Percentiles rank a stretch among this genome's conserved stretches.
These are phyloP conservation scores for Cossypha niveicapilla DNA, from an alignment of 2,797 vertebrate genomes.

Conservation along the genomic window DNA sequence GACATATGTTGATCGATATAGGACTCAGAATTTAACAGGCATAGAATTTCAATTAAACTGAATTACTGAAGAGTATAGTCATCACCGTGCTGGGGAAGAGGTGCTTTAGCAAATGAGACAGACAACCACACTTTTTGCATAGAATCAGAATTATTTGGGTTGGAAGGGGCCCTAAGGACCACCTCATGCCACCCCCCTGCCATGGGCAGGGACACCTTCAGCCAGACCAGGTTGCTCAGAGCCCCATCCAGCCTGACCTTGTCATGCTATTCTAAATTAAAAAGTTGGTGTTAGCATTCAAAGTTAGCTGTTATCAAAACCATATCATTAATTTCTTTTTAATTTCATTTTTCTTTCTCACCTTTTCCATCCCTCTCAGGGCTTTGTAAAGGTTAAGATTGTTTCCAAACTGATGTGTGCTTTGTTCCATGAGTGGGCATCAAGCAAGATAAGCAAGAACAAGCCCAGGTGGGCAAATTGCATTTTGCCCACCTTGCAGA, in stretches of 20 bases:
- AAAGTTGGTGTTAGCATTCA: not conserved
- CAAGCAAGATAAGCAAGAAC: not conserved
- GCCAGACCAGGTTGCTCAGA: not conserved
- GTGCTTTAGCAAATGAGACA: slow-evolving; percentile 56
- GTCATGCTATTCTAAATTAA: slow-evolving; percentile 27
- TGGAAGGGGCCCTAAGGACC: not conserved
- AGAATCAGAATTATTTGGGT: not conserved
- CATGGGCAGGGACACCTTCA: not conserved
- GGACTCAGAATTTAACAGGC: slow-evolving; percentile 72
- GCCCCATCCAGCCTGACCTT: not conserved
- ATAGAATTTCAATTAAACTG: slow-evolving; percentile 75
- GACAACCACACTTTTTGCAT: not conserved
- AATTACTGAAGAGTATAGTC: slow-evolving; percentile 64
- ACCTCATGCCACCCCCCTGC: not conserved
- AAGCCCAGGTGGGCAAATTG: not conserved
- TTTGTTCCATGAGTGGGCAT: not conserved
- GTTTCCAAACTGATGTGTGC: not conserved
- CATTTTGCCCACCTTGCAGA: not conserved
- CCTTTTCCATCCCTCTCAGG: not conserved
- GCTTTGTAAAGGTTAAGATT: not conserved
- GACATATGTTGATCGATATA: slow-evolving; percentile 75
- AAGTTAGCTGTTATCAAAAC: slow-evolving; percentile 45
- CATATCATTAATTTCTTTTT: not conserved
- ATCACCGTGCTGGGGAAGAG: slow-evolving; percentile 29
- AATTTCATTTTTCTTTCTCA: not conserved